Evolutionary conservation across 2,888 invertebrate genomes (phyloP), one percentile per base, ranked within the genome.

Genomic region (Plusia festucae): DNA sequence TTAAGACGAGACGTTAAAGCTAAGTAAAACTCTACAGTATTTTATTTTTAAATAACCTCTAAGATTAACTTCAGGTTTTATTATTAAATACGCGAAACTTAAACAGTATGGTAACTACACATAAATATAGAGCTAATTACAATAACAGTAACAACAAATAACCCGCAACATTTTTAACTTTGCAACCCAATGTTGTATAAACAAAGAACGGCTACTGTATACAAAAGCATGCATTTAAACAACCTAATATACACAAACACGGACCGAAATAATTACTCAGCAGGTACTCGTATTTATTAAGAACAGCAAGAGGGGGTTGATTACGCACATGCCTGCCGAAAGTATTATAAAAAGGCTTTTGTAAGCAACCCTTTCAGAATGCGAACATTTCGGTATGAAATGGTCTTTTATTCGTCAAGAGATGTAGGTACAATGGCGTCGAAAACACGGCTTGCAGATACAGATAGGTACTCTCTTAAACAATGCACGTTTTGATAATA

Each of bases 331-430:
- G 87, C 85, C 87, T 87, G 89, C 88, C 92, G 74, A 93, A 93
- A 91, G 90, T 91, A 90, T 90, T 91, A 89, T 90, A 91, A 93
- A 93, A 93, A 91, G 88, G 81, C 90, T 90, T 93, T 94, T 93
- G 90, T 92, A 78, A 83, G 82, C 82, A 88, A 91, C 91, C 94
- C 92, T 90, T 92, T 91, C 85, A 88, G 82, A 76, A 76, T 80
- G 77, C 76, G 84, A 87, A 86, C 78, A 82, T 84, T 85, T 80
- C 84, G 82, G 85, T 82, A 86, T 90, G 90, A 90, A 91, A 91
- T 91, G 92, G 86, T 90, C 94, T 93, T 94, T 94, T 94, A 90
- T 92, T 84, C 87, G 86, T 78, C 79, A 78, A 79, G 80, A 81
- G 82, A 81, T 71, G 73, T 56, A 68, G 22, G 84, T 84, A 90